phyloP scores from a whole-genome alignment of 2,888 invertebrate species.

The Hypselothyrea guttata region DNA sequence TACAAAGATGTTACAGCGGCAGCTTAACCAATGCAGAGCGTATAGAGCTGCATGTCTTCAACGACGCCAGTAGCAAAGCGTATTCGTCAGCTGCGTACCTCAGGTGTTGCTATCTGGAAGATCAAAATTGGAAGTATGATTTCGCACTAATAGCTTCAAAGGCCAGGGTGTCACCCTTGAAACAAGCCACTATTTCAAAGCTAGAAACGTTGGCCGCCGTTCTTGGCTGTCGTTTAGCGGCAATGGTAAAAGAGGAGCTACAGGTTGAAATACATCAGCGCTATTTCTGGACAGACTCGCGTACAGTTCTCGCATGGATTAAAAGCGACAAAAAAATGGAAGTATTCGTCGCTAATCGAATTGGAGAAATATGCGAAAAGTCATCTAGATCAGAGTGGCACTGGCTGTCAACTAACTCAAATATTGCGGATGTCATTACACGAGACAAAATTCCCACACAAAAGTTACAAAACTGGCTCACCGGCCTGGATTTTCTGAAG shows the following conservation, averaged over 20 bases:
- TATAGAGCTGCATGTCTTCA: slow-evolving; percentile 3
- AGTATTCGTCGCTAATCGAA: neutral
- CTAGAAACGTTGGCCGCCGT: too few relatives aligned
- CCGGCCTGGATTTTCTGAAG: too few relatives aligned
- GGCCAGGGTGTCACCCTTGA: too few relatives aligned
- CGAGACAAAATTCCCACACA: too few relatives aligned
- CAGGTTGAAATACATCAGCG: neutral
- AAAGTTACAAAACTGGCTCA: too few relatives aligned
- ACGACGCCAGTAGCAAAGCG: slow-evolving; percentile 5
- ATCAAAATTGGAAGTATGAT: neutral
- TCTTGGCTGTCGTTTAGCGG: too few relatives aligned
- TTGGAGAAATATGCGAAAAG: too few relatives aligned
- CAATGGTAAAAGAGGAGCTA: neutral
- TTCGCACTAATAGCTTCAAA: too few relatives aligned
- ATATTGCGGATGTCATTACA: neutral
- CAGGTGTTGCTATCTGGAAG: neutral
- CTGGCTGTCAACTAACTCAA: slow-evolving; percentile 1
- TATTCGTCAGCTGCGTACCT: slow-evolving; percentile 1
- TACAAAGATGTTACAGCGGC: slow-evolving; percentile 1
- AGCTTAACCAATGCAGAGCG: neutral
- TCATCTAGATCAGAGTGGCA: neutral
- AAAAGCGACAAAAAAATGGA: slow-evolving; percentile 1
- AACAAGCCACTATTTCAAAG: too few relatives aligned
- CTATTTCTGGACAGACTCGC: slow-evolving; percentile 4
- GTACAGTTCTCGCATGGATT: neutral